Percentiles rank a stretch among this genome's conserved stretches.
These are phyloP conservation scores for Teleiodes luculella DNA, from an alignment of 2,888 invertebrate species.

Conservation along the genomic window DNA sequence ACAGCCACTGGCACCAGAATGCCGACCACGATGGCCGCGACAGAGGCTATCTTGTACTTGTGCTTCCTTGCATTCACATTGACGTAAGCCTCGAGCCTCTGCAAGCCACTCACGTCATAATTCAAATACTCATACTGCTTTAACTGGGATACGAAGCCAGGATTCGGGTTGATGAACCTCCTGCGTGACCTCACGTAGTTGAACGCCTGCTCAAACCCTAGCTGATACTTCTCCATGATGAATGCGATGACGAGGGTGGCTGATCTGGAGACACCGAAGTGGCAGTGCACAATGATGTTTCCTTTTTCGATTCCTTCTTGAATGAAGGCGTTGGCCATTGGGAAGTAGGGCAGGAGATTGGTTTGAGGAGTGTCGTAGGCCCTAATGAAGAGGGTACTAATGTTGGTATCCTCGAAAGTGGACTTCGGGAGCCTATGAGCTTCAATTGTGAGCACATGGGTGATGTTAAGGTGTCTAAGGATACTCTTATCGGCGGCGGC, in stretches of 20 bases:
- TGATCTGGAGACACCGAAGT: slow-evolving; percentile 95
- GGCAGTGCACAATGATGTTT: slow-evolving; percentile 94
- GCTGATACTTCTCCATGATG: slow-evolving; percentile 91
- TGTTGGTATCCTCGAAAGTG: slow-evolving; percentile 53
- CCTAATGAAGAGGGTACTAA: slow-evolving; percentile 68
- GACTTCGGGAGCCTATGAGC: slow-evolving; percentile 59
- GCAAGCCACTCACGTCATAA: slow-evolving; percentile 57
- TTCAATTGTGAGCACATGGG: slow-evolving; percentile 71
- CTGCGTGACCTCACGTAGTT: slow-evolving; percentile 90
- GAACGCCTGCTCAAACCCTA: slow-evolving; percentile 92
- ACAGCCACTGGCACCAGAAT: slow-evolving; percentile 58
- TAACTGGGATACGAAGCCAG: slow-evolving; percentile 96
- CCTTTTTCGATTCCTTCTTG: slow-evolving; percentile 80
- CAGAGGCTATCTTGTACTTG: slow-evolving; percentile 61
- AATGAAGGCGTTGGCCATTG: slow-evolving; percentile 70
- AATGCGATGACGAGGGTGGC: slow-evolving; percentile 97
- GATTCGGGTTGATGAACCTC: slow-evolving; percentile 95
- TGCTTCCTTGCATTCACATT: slow-evolving; percentile 60
- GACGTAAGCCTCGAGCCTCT: slow-evolving; percentile 59
- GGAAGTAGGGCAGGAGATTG: slow-evolving; percentile 69
- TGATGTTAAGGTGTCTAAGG: slow-evolving; percentile 60
- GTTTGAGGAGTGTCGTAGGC: slow-evolving; percentile 67
- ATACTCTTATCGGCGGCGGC: slow-evolving; percentile 59
- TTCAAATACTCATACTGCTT: slow-evolving; percentile 78
- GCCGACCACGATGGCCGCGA: slow-evolving; percentile 56